Base-by-base conservation (phyloP, 2,113 vertebrate species). In the Grammomys surdaster region DNA sequence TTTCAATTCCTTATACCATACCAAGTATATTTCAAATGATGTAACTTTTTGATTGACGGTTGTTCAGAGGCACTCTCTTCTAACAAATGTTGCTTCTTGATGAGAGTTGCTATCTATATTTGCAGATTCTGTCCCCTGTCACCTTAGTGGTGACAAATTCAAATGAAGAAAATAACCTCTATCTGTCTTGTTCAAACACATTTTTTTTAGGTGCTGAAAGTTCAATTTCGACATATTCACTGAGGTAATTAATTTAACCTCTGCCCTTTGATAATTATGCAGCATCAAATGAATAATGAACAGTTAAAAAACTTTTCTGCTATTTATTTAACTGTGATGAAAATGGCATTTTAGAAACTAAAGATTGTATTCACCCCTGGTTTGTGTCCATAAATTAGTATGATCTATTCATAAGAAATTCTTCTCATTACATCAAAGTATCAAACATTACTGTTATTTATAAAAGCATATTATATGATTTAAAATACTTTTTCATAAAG, bases 181-280 rank as follows among this genome's bases (percentile, higher is more conserved):
- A 95, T 96, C 92, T 96, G 67, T 95, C 91, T 85, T 92, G 28
- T 86, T 89, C 93, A 97, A 81, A n/a, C 81, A 89, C 28, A 96
- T 14, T 95, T 91, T 96, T 89, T 91, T 96, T 76, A 78, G 40
- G 36, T 80, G 70, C 63, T 46, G 87, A 91, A 91, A 96, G 95
- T 97, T 97, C 92, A 96, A 82, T 96, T 93, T 82, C 78, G 76
- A 87, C 95, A 95, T 75, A 90, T 87, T 96, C 81, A 87, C 56
- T 60, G 43, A 96, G 73, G 90, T 75, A 96, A 96, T 95, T 92
- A 69, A 96, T 97, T 94, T 96, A 76, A 77, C 85, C 76, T 88
- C 75, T 96, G 94, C 31, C 91, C 96, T 96, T 95, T 97, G 95
- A 95, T 95, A 97, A 97, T 96, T 95, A 86, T 72, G 46, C 87